Evolutionary conservation across 2,113 vertebrate genomes (phyloP), one percentile per base, ranked within the genome.

Genomic region (Diadophis punctatus): DNA sequence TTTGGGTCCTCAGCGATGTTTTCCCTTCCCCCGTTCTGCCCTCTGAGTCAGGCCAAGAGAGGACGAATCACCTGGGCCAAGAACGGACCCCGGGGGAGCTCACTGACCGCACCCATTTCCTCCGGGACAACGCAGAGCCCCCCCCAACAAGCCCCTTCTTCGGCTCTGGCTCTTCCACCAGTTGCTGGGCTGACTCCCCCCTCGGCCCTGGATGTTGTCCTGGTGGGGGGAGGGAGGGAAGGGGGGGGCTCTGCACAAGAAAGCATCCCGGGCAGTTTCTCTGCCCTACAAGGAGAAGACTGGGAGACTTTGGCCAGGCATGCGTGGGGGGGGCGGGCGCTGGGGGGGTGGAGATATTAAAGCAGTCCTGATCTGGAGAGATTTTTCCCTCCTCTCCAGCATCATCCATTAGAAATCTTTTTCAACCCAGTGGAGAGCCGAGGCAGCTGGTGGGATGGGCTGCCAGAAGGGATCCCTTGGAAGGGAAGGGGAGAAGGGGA

Each of bases 321-420:
- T 39, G 68, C 7, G 0, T 16, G 6, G 0, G 6, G 12, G 30
- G 4, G 30, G n/a, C n/a, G n/a, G n/a, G n/a, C 1, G 25, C 25
- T 1, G 9, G 58, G 63, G 14, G 12, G n/a, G n/a, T n/a, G n/a
- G 2, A n/a, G 7, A 22, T 7, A 80, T 34, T 3, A 8, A 0
- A 80, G 68, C 68, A 8, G 68, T 18, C 7, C 6, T 7, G 34
- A 39, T 39, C 2, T 20, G 63, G 63, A 18, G 4, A 16, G 14
- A 34, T 34, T 34, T 20, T 18, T 8, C 8, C n/a, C 34, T 80
- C 16, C 68, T 3, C 68, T 39, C 68, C 68, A 3, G 16, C 68
- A 7, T 80, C 68, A 0, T 39, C 68, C 68, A 1, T 80, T 8
- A 80, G 34, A 80, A 18, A 39, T 1, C 7, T 80, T 9, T 80